A percentile compares a stretch with the other conserved stretches of the same genome.
These are phyloP conservation scores for Trichonephila inaurata DNA, from an alignment of 1,140 invertebrate species.

Conservation along the genomic window DNA sequence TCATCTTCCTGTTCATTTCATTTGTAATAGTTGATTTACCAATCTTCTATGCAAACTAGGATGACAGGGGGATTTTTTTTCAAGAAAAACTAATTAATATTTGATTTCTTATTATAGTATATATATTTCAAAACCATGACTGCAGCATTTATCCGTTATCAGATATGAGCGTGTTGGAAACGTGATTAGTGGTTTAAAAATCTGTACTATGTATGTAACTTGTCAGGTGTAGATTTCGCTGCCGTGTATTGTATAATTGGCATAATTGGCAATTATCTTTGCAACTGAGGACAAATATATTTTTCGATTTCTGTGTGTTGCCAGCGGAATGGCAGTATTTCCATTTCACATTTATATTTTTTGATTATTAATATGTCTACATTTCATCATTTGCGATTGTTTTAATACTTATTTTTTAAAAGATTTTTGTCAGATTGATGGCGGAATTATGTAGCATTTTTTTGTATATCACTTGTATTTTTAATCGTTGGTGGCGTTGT, in stretches of 20 bases:
- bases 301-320: not conserved
- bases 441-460: not conserved
- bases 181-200: not conserved
- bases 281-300: not conserved
- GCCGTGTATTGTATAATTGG: constrained; percentile 18
- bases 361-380: not conserved
- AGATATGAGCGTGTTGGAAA: constrained; percentile 22
- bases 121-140: constrained; percentile 32
- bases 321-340: not conserved
- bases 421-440: not conserved
- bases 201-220: not conserved
- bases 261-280: constrained; percentile 17
- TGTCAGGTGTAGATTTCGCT: not conserved
- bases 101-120: not conserved
- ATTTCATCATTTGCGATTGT: not conserved
- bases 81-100: constrained; percentile 12
- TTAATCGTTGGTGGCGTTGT: no score
- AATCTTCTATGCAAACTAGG: not conserved
- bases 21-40: not conserved
- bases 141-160: not conserved
- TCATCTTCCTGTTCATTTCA: not conserved
- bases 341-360: not conserved
- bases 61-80: not conserved
- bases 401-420: not conserved
- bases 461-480: not conserved